Evolutionary conservation across 2,888 invertebrate genomes (phyloP), one percentile per base, ranked within the genome.

Genomic region (Saturnia pavonia): DNA sequence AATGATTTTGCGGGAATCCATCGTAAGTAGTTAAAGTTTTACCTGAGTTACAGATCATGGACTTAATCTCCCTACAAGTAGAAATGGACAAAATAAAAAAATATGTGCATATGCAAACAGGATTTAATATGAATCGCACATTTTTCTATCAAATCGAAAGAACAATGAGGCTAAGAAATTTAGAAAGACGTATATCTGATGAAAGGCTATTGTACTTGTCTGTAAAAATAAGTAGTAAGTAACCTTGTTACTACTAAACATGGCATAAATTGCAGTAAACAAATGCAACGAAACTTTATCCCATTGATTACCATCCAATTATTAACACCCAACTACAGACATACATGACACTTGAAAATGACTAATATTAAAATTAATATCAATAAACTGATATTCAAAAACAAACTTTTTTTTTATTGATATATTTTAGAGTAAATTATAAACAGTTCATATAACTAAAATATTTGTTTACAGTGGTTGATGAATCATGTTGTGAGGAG

Each of bases 71-170:
- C 27, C 73, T 87, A 27, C 81, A 84, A 75, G 81, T 86, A 4
- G 82, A 84, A 45, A 75, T 81, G 14, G 71, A 74, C 51, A 81
- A 83, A 78, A 83, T 86, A 40, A 81, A 76, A 67, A 82, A 82
- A 22, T 86, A 86, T 70, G 84, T 86, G 6, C 80, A 85, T 72
- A 79, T 78, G 74, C 79, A 82, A 71, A 85, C 85, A 0, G 85
- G 86, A 0, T 80, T 85, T 9, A 78, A 75, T 51, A 82, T 87
- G 85, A 81, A 78, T 45, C 76, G 77, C 16, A 72, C 78, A 9
- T 87, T 80, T 72, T 85, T 86, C 73, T 80, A 80, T 57, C 78
- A 82, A 25, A 72, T 85, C 45, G 78, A 83, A 22, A 81, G 77
- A 70, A 83, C 79, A 60, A 82, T 86, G 82, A 85, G 80, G 70